Percentiles rank a stretch among this genome's conserved stretches.
phyloP scores from a whole-genome alignment of 2,888 invertebrate species.

The Sussaba pulchella region DNA sequence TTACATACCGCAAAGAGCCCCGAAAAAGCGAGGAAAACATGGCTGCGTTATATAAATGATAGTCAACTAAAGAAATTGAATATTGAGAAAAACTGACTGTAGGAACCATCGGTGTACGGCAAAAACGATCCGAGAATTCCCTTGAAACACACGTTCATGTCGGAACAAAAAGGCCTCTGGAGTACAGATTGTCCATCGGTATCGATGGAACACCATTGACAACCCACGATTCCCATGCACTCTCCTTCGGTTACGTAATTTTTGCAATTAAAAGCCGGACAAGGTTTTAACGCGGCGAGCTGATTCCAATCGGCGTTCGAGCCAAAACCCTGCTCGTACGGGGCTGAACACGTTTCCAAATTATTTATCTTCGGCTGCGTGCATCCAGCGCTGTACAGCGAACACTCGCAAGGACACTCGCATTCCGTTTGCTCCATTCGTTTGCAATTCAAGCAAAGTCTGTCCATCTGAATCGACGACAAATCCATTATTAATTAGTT shows the following conservation, averaged over 20 bases:
- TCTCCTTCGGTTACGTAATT: constrained; percentile 87
- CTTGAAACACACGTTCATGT: constrained; percentile 93
- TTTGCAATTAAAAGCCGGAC: constrained; percentile 90
- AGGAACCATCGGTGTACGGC: constrained; percentile 91
- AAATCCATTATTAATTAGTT: not conserved
- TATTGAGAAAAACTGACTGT: constrained; percentile 81
- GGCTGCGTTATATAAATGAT: too few species aligned
- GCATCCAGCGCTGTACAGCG: constrained; percentile 85
- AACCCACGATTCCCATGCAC: constrained; percentile 91
- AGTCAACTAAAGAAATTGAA: too few species aligned
- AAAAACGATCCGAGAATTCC: constrained; percentile 93
- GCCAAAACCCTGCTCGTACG: constrained; percentile 79
- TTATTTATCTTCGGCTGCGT: constrained; percentile 73
- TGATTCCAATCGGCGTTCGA: constrained; percentile 75
- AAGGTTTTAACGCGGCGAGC: constrained; percentile 87
- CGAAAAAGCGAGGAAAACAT: too few species aligned
- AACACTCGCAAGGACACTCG: constrained; percentile 98
- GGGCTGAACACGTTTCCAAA: constrained; percentile 77
- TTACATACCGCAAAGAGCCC: too few species aligned
- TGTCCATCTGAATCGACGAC: constrained; percentile 86
- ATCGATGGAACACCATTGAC: constrained; percentile 96
- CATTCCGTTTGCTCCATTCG: constrained; percentile 97
- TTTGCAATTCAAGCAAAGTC: constrained; percentile 95
- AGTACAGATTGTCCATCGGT: constrained; percentile 90
- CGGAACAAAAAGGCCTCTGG: constrained; percentile 91